Base-by-base conservation (phyloP, 1,140 invertebrate species). In the Galleria mellonella region DNA sequence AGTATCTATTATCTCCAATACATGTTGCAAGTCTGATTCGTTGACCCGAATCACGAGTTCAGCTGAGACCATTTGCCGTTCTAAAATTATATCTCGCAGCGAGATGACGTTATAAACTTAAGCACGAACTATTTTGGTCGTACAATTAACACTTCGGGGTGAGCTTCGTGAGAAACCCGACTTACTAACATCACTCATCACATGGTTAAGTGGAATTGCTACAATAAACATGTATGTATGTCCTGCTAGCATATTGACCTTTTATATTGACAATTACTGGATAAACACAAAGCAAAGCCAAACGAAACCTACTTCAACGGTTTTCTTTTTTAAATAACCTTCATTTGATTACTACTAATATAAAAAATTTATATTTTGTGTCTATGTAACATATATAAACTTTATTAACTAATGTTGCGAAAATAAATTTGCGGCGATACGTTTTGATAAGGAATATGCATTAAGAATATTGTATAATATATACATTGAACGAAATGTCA, bases 201-300 rank as follows among this genome's bases (percentile, higher is more conserved):
- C 48, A 36, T 44, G 31, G 50, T 47, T 47, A 51, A 48, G 47
- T 51, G 23, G 66, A 75, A 81, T 73, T 74, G 71, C 54, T 72
- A 72, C 62, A 66, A 72, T 78, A 72, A 77, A 82, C 70, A 82
- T 32, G 17, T 42, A 40, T 43, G 41, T 32, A n/a, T n/a, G n/a
- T n/a, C n/a, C n/a, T n/a, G n/a, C n/a, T 11, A 31, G 43, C 49
- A 32, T 77, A 71, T 77, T 81, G 72, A 81, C 72, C 63, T 53
- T 58, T 10, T 38, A 6, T 45, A 62, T 55, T 74, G 64, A 77
- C 74, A n/a, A n/a, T n/a, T n/a, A n/a, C n/a, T n/a, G n/a, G n/a
- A n/a, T n/a, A n/a, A n/a, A n/a, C n/a, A n/a, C n/a, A n/a, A n/a
- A n/a, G n/a, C n/a, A n/a, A n/a, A n/a, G n/a, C n/a, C n/a, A n/a